Evolutionary conservation across 1,140 invertebrate species (phyloP).

Genomic region (Bradynema listronoti): DNA sequence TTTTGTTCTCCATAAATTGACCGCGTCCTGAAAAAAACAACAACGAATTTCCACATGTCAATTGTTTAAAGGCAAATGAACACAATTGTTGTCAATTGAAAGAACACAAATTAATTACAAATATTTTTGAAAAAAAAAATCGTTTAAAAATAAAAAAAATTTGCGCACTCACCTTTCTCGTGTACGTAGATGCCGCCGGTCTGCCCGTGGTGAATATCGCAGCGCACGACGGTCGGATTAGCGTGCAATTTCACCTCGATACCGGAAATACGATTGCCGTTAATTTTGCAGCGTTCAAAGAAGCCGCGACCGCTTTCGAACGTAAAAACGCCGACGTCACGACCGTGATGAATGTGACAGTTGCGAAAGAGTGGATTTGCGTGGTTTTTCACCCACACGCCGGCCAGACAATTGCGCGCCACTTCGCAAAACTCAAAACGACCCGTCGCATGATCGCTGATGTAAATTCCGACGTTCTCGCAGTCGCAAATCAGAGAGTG

Average conservation of each 20-base stretch:
- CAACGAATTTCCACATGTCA: conserved; percentile 1
- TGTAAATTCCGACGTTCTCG: conserved; percentile 86
- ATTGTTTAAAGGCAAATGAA: neutral
- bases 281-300: conserved; percentile 96
- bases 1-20: conserved; percentile 97
- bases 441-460: conserved; percentile 78
- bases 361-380: conserved; percentile 95
- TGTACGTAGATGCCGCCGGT: conserved; percentile 97
- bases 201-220: conserved; percentile 96
- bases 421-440: conserved; percentile 55
- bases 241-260: conserved; percentile 91
- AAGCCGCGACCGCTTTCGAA: conserved; percentile 97
- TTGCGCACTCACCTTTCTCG: conserved; percentile 68
- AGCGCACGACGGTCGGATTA: conserved; percentile 93
- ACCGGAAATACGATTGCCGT: conserved; percentile 94
- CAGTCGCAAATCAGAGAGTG: conserved; percentile 73
- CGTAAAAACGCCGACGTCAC: conserved; percentile 96
- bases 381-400: conserved; percentile 98
- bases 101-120: neutral
- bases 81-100: neutral
- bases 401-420: conserved; percentile 81
- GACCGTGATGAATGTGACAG: conserved; percentile 96
- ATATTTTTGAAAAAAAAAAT: neutral
- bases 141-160: neutral
- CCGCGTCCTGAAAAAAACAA: conserved; percentile 66